Evolutionary conservation across 2,888 invertebrate genomes (phyloP).

Genomic region (Chymomyza caudatula): DNA sequence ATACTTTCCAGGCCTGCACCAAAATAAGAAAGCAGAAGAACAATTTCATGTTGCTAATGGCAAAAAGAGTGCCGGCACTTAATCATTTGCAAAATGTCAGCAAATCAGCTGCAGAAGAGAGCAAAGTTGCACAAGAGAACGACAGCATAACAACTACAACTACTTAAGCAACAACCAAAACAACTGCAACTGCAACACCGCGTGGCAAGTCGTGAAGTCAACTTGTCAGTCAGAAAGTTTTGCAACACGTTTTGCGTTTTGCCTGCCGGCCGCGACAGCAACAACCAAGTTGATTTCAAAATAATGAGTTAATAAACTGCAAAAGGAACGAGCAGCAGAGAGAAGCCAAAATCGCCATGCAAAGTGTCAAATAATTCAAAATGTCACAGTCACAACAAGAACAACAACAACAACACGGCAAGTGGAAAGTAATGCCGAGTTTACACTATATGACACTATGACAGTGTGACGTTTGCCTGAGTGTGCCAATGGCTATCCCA

Average conservation of each 20-base stretch:
- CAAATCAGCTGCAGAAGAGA: slow-evolving; percentile 9
- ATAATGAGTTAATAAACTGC: slow-evolving; percentile 66
- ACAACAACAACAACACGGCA: too few species aligned
- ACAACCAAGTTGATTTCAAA: slow-evolving; percentile 48
- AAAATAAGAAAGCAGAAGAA: slow-evolving; percentile 25
- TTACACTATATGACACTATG: too few species aligned
- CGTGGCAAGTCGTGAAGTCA: slow-evolving; percentile 18
- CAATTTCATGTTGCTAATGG: slow-evolving; percentile 50
- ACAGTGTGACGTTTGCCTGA: too few species aligned
- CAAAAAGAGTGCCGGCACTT: slow-evolving; percentile 46
- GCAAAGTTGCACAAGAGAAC: slow-evolving; percentile 35
- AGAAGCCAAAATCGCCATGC: slow-evolving; percentile 42
- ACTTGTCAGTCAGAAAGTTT: background rate
- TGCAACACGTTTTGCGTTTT: background rate
- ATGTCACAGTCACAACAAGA: slow-evolving; percentile 49
- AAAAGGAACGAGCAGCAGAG: slow-evolving; percentile 28
- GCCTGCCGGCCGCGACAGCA: background rate
- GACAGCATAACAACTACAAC: slow-evolving; percentile 16
- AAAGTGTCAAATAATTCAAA: slow-evolving; percentile 72
- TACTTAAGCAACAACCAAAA: slow-evolving; percentile 27
- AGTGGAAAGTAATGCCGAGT: slow-evolving; percentile 66
- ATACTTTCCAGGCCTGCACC: background rate
- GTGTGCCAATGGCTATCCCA: too few species aligned
- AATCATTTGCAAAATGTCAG: slow-evolving; percentile 40
- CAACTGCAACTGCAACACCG: slow-evolving; percentile 40